These are phyloP conservation scores for Zygothrica quintamaculata DNA, from an alignment of 2,888 invertebrate species.

Conservation along the genomic window DNA sequence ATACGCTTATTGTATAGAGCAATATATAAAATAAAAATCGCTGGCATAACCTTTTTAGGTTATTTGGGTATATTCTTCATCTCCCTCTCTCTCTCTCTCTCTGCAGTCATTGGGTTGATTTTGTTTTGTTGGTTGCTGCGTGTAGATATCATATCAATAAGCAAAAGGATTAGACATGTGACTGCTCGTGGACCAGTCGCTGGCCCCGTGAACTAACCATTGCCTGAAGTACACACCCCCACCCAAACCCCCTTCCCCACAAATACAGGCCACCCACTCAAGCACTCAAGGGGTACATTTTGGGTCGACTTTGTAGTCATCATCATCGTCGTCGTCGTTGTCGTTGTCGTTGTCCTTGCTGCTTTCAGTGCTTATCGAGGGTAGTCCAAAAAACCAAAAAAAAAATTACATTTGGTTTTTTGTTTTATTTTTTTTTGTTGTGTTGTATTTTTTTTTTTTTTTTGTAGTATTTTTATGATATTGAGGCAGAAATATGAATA, in stretches of 20 bases:
- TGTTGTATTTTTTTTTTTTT: conserved; percentile 25
- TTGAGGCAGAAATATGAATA: conserved; percentile 69
- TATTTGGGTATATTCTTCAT: neutral
- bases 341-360: conserved; percentile 20
- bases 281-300: conserved; percentile 50
- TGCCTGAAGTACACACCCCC: conserved; percentile 5
- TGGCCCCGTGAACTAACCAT: too few relatives aligned
- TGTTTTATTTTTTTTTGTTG: conserved; percentile 25
- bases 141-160: conserved; percentile 81
- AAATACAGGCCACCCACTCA: neutral
- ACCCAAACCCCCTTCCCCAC: neutral
- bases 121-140: conserved; percentile 48
- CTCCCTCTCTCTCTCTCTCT: too few relatives aligned
- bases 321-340: conserved; percentile 29
- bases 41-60: conserved; percentile 63
- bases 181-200: conserved; percentile 61
- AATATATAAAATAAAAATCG: conserved; percentile 75
- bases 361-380: conserved; percentile 57
- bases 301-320: conserved; percentile 57
- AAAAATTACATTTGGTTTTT: conserved; percentile 38
- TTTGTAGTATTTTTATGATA: conserved; percentile 49
- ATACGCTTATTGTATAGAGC: conserved; percentile 56
- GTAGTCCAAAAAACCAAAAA: conserved; percentile 27
- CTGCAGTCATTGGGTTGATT: neutral
- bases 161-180: conserved; percentile 81